Evolutionary conservation across 2,888 invertebrate species (phyloP).

Genomic region (Bombylius discolor): DNA sequence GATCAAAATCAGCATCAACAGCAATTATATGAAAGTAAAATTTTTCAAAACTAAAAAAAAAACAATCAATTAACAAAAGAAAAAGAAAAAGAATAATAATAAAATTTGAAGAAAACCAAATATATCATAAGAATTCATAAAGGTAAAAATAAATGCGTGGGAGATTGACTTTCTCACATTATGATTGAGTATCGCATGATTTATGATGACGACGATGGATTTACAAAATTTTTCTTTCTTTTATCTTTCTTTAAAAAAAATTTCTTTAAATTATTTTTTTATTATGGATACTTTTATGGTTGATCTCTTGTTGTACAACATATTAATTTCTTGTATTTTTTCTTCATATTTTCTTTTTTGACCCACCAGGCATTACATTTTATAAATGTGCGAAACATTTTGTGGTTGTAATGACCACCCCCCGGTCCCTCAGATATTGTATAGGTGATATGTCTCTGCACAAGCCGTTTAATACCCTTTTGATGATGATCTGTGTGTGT

Average conservation of each 20-base stretch:
- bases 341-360: background rate
- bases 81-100: too few species aligned
- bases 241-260: too few species aligned
- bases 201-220: background rate
- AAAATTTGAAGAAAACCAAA: too few species aligned
- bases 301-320: background rate
- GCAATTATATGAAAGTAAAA: background rate
- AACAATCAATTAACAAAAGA: too few species aligned
- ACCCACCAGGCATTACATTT: too few species aligned
- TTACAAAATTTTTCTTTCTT: background rate
- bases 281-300: background rate
- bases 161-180: background rate
- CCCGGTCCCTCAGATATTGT: too few species aligned
- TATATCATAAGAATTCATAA: background rate
- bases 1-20: background rate
- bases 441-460: too few species aligned
- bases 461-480: background rate
- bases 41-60: background rate
- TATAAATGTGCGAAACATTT: too few species aligned
- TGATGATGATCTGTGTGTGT: background rate
- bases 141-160: background rate
- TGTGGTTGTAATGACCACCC: too few species aligned
- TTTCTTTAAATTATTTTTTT: too few species aligned
- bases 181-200: background rate
- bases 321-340: background rate